phyloP scores from a whole-genome alignment of 2,888 invertebrate genomes.

The Mactromeris polynyma region DNA sequence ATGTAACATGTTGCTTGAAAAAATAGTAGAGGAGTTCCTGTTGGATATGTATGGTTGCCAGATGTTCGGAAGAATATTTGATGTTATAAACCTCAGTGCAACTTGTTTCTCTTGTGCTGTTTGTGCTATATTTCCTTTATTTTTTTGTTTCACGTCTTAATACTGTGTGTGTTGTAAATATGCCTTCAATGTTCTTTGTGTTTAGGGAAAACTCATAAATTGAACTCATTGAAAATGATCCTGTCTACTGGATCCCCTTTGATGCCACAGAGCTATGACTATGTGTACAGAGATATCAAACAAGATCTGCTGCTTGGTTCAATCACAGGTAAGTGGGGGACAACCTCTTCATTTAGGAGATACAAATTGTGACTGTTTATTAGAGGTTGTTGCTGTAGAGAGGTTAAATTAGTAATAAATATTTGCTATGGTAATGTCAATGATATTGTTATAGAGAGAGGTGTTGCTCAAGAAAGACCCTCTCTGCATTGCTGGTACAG shows the following conservation, averaged over 20 bases:
- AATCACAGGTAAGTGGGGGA: conserved; percentile 86
- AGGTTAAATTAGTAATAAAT: too few species aligned
- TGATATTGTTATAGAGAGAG: too few species aligned
- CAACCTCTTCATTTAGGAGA: not conserved
- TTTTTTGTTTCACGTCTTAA: not conserved
- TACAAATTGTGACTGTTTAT: too few species aligned
- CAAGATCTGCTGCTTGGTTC: conserved; percentile 88
- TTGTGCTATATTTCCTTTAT: not conserved
- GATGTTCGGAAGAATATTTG: not conserved
- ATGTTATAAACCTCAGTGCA: not conserved
- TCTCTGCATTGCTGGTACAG: too few species aligned
- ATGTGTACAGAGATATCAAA: conserved; percentile 89
- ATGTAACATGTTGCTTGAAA: too few species aligned
- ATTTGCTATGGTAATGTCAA: too few species aligned
- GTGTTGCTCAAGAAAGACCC: too few species aligned
- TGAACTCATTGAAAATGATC: conserved; percentile 88
- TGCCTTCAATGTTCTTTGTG: not conserved
- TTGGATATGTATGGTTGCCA: not conserved
- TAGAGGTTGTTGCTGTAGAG: too few species aligned
- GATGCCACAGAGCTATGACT: conserved; percentile 88
- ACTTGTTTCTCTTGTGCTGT: too few species aligned
- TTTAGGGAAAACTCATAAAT: conserved; percentile 87
- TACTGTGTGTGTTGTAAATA: too few species aligned
- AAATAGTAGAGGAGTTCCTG: too few species aligned
- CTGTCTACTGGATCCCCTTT: conserved; percentile 89